Evolutionary conservation across 2,797 vertebrate species (phyloP), one percentile per base, ranked within the genome.

Genomic region (Pangasius djambal): DNA sequence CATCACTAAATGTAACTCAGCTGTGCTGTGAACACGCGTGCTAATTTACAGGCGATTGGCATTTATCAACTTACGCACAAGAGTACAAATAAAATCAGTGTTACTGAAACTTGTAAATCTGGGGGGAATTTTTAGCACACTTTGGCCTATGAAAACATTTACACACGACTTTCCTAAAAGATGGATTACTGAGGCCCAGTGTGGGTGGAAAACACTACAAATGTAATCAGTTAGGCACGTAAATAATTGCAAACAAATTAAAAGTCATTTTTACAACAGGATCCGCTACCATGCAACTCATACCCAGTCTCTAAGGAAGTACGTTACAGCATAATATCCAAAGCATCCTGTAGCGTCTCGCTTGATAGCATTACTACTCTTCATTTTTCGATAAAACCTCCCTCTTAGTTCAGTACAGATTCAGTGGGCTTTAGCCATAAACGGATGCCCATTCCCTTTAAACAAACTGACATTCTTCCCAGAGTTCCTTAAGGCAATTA

Each of bases 21-120:
- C 63, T 34, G 44, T 34, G 63, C 83, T 85, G 83, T 52, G 83
- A 85, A 85, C n/a, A 85, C 9, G 63, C 44, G 69, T 34, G 48
- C 63, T 85, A 85, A 69, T 69, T 69, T 52, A 69, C n/a, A 10
- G 57, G 2, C 55, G 61, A 65, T 67, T 67, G 25, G 15, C 83
- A 85, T 85, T 69, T 31, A 69, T 69, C 63, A 69, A 69, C 83
- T 52, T 50, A 50, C 18, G 28, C 44, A 69, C 63, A 40, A 61
- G 79, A 61, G 79, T 25, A 59, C 55, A 85, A 85, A 69, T 85
- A 85, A 52, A 85, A 31, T 67, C 25, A n/a, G 82, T 50, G 28
- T 50, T 84, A 67, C 28, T 50, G 40, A 84, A 84, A 84, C 61
- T 67, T 67, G 40, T 50, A 65, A 67, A 83, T 31, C 13, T 50